Percentiles rank a stretch among this genome's conserved stretches.
Conservation (phyloP, 2,888 invertebrate genomes). For the Ceramica pisi region DNA sequence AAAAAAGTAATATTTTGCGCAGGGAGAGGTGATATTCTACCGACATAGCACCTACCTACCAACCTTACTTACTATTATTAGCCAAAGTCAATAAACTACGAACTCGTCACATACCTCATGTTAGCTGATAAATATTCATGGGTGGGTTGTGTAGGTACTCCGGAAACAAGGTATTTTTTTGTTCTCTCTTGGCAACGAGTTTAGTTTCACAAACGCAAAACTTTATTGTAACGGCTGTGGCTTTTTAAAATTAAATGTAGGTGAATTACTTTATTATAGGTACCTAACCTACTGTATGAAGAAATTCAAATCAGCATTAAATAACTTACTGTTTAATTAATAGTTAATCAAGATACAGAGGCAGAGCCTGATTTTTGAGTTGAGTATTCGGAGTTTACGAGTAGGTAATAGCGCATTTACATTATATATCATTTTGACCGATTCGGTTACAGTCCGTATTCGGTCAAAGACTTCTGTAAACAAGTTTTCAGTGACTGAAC, state of each 20-base stretch:
- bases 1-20: constrained; percentile 8
- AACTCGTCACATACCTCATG: constrained; percentile 29
- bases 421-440: too few relatives aligned
- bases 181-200: not conserved
- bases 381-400: not conserved
- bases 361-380: too few relatives aligned
- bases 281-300: not conserved
- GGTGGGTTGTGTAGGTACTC: not conserved
- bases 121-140: constrained; percentile 49
- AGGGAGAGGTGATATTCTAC: constrained; percentile 1
- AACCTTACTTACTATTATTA: not conserved
- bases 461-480: too few relatives aligned
- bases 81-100: constrained; percentile 40
- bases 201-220: not conserved
- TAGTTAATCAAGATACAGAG: not conserved
- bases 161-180: constrained; percentile 30
- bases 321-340: not conserved
- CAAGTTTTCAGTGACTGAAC: too few relatives aligned
- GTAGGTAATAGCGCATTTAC: too few relatives aligned
- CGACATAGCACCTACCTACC: too few relatives aligned
- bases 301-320: too few relatives aligned
- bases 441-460: too few relatives aligned
- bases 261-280: too few relatives aligned
- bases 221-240: not conserved
- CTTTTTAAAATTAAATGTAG: too few relatives aligned